Base-by-base conservation (phyloP, 2,888 invertebrate species). In the Carcina quercana region DNA sequence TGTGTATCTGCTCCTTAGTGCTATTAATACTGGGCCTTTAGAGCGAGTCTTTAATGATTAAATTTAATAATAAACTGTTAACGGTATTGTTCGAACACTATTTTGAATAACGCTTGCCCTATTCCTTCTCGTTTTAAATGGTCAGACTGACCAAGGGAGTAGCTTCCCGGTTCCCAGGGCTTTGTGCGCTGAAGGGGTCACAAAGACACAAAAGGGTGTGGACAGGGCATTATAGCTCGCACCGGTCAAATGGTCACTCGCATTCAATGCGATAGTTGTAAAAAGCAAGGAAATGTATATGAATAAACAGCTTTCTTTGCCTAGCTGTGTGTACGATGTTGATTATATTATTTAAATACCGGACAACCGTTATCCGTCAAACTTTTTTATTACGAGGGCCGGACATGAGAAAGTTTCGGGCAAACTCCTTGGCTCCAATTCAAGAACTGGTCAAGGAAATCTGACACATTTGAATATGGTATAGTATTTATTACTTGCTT, bases 241-340 rank as follows among this genome's bases (percentile, higher is more conserved):
- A 71, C 79, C 76, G 80, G 80, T 76, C 82, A 82, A 80, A 82
- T 82, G 82, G 73, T 73, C 75, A 76, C 55, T n/a, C n/a, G n/a
- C n/a, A n/a, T 56, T 57, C 59, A 69, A 74, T 73, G 69, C 69
- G 66, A 68, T 68, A 71, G 72, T 62, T 61, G 64, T 58, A 70
- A 71, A 62, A 66, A 61, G 60, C 67, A 48, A 75, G 73, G 80
- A 80, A 79, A 76, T 66, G 69, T 67, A n/a, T n/a, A 74, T 79
- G 76, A 79, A 79, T 71, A 64, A 62, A 63, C 57, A 58, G 61
- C 75, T 76, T 75, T 73, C 78, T 73, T 75, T 55, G 50, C 56
- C 54, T 62, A 64, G 61, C 59, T 61, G 51, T 45, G 47, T 43
- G 30, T 49, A 47, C 54, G 38, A 49, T 55, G 59, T 58, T 74